Conservation (phyloP, 1,140 invertebrate genomes). For the Heliconius himera region DNA sequence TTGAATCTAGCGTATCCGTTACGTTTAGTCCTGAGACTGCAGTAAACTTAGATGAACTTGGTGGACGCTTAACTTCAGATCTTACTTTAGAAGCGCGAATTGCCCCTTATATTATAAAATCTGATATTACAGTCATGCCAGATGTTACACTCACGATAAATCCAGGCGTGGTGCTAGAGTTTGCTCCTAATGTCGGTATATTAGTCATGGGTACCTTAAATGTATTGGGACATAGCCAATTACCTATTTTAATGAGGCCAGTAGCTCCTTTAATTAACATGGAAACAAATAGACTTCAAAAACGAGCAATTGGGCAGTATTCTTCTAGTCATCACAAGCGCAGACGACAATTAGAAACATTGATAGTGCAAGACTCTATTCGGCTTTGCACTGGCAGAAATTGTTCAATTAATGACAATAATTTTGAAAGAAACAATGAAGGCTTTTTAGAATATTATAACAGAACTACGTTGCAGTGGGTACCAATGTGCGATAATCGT, state of each 20-base stretch:
- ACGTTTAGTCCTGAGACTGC: slow-evolving; percentile 82
- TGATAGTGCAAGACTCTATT: slow-evolving; percentile 83
- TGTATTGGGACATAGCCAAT: slow-evolving; percentile 89
- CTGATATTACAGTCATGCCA: slow-evolving; percentile 98
- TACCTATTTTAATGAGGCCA: slow-evolving; percentile 93
- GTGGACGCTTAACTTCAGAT: slow-evolving; percentile 91
- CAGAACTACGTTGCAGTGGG: slow-evolving; percentile 96
- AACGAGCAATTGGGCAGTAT: slow-evolving; percentile 64
- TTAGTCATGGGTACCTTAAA: slow-evolving; percentile 96
- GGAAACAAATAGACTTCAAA: slow-evolving; percentile 72
- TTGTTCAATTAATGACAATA: slow-evolving; percentile 83
- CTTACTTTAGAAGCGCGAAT: slow-evolving; percentile 86
- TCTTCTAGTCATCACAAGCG: slow-evolving; percentile 60
- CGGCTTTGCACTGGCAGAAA: slow-evolving; percentile 89
- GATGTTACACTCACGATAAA: slow-evolving; percentile 92
- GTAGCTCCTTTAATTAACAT: slow-evolving; percentile 70
- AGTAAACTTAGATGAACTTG: slow-evolving; percentile 87
- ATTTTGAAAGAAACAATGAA: slow-evolving; percentile 82
- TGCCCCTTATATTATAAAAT: slow-evolving; percentile 91
- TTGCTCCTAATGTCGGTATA: slow-evolving; percentile 98
- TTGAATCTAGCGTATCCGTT: slow-evolving; percentile 89
- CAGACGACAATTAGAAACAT: slow-evolving; percentile 79
- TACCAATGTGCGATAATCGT: slow-evolving; percentile 96
- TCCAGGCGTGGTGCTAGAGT: slow-evolving; percentile 95
- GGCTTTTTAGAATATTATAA: slow-evolving; percentile 98